These are phyloP conservation scores for Megalops atlanticus DNA, from an alignment of 2,113 vertebrate species.

Conservation along the genomic window DNA sequence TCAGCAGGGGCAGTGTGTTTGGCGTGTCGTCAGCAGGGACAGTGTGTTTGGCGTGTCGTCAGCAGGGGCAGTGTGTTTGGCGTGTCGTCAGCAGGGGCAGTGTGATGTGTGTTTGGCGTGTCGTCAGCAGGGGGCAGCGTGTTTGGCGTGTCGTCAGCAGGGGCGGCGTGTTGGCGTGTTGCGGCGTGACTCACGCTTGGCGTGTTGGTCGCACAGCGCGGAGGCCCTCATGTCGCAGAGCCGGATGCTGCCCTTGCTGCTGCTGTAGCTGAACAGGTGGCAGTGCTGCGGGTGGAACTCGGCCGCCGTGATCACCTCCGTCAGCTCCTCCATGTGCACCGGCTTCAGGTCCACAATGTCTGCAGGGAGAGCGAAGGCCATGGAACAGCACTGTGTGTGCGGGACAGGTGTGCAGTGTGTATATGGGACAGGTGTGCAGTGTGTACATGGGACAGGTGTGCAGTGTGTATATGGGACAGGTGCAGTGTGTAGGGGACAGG, in stretches of 20 bases:
- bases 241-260: constrained; percentile 80
- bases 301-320: constrained; percentile 79
- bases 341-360: constrained; percentile 84
- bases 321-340: constrained; percentile 82
- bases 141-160: too few species aligned
- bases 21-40: neutral
- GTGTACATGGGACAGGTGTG: too few species aligned
- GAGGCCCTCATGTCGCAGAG: constrained; percentile 81
- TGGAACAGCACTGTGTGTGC: too few species aligned
- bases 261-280: constrained; percentile 83
- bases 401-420: too few species aligned
- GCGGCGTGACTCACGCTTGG: neutral
- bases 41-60: neutral
- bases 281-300: constrained; percentile 83
- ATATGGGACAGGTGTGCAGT: too few species aligned
- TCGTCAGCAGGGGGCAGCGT: too few species aligned
- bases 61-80: neutral
- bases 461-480: too few species aligned
- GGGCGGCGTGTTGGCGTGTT: too few species aligned
- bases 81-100: too few species aligned
- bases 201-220: constrained; percentile 80
- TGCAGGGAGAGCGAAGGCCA: constrained; percentile 35
- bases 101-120: too few species aligned
- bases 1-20: neutral
- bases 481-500: too few species aligned